These are phyloP conservation scores for Xenentodon cancila DNA, from an alignment of 2,797 vertebrate genomes.

Conservation along the genomic window DNA sequence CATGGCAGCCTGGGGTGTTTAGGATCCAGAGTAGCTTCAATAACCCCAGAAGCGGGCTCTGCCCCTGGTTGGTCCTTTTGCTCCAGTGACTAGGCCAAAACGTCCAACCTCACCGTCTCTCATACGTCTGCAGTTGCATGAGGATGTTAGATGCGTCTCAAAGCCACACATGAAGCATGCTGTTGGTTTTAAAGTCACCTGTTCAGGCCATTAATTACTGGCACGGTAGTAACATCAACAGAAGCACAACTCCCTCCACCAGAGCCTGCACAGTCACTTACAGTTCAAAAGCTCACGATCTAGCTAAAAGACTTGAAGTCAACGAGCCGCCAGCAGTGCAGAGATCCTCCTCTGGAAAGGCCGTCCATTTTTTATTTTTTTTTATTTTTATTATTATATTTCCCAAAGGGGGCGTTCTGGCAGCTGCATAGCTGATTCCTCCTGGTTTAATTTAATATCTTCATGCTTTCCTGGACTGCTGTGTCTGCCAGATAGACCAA, in stretches of 20 bases:
- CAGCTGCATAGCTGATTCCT: constrained; percentile 78
- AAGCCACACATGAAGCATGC: constrained; percentile 21
- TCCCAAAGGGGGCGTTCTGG: constrained; percentile 67
- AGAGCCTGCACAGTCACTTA: constrained; percentile 39
- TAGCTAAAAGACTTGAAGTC: constrained; percentile 59
- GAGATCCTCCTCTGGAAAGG: constrained; percentile 61
- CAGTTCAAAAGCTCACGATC: constrained; percentile 62
- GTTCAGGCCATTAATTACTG: constrained; percentile 51
- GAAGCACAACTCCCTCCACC: constrained; percentile 22
- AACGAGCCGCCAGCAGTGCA: constrained; percentile 56
- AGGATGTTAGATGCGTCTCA: constrained; percentile 26
- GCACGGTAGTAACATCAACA: constrained; percentile 27
- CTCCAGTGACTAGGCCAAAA: constrained; percentile 22
- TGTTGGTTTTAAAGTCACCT: constrained; percentile 23
- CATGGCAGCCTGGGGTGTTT: constrained; percentile 29
- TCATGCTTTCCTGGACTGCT: constrained; percentile 72
- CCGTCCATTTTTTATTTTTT: constrained; percentile 53
- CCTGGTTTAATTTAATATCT: constrained; percentile 82
- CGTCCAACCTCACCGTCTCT: constrained; percentile 2
- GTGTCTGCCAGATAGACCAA: constrained; percentile 66
- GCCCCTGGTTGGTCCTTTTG: constrained; percentile 29
- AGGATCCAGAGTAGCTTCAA: constrained; percentile 14
- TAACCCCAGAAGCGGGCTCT: constrained; percentile 22
- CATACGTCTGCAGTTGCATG: constrained; percentile 10
- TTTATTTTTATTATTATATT: constrained; percentile 46